Base-by-base conservation (phyloP, 2,888 invertebrate species). In the Cepaea hortensis region DNA sequence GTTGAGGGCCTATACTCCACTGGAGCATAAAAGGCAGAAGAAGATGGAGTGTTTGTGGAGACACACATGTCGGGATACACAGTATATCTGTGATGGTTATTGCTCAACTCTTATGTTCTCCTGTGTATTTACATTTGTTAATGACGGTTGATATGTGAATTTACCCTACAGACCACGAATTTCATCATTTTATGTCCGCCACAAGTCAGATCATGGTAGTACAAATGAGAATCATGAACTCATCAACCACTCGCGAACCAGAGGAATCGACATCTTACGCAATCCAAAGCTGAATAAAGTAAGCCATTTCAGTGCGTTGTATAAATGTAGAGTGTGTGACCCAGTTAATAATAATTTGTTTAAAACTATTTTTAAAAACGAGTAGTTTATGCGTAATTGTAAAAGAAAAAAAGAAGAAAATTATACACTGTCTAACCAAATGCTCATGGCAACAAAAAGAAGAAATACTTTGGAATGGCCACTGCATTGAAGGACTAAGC, bases 221-320 rank as follows among this genome's bases (percentile, higher is more conserved):
- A 48, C 23, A 23, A 20, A 85, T 46, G n/a, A 68, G 55, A 80
- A 65, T 76, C 90, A 91, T 85, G 91, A 91, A 13, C 89, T 91
- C 23, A 91, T 91, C 75, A 91, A 90, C 84, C 91, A 91, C 84
- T 90, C 91, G 18, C 91, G 91, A 88, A 88, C 92, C n/a, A 91
- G 95, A 84, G 95, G 95, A 23, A 94, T 95, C 87, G 95, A 95
- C 87, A 92, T 95, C 55, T 91, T 95, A 65, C 92, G 95, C 85
- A 93, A 95, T 70, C 95, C 95, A 5, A 92, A 94, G 55, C 90
- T 95, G 15, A 95, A 95, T 90, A 95, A 95, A 94, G 94, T 94
- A 89, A 82, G 73, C n/a, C 20, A 35, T 35, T 35, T 35, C 35
- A 35, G 35, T 35, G 35, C 35, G 35, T 35, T 35, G 35, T 35